phyloP scores from a whole-genome alignment of 2,113 vertebrate species.

The Microcebus ravelobensis region DNA sequence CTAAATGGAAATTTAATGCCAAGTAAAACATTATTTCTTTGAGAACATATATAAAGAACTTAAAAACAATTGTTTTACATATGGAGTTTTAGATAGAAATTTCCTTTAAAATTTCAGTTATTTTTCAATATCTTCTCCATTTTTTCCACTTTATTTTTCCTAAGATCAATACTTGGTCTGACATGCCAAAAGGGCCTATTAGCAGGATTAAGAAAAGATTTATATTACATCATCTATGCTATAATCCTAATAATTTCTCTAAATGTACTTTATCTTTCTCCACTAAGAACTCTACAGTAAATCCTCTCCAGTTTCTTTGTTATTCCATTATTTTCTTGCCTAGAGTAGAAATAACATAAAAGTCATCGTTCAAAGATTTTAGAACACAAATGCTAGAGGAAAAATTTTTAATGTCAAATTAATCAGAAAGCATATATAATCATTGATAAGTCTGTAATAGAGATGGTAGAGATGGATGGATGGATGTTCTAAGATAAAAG shows the following conservation, averaged over 20 bases:
- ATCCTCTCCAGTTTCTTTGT: neutral
- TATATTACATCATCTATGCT: neutral
- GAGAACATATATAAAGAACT: neutral
- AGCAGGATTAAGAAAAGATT: neutral
- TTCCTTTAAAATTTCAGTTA: neutral
- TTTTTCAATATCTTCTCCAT: neutral
- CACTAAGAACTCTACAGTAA: neutral
- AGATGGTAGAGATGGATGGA: neutral
- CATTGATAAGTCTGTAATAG: neutral
- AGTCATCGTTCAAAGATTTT: neutral
- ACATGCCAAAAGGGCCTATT: neutral
- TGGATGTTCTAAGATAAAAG: neutral
- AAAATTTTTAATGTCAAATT: neutral
- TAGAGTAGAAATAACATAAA: neutral
- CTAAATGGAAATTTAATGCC: neutral
- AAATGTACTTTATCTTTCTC: neutral
- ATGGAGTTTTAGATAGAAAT: neutral
- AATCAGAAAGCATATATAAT: neutral
- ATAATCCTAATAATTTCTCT: neutral
- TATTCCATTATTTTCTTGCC: neutral
- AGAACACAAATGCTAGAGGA: neutral
- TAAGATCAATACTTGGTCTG: neutral
- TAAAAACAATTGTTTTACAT: neutral
- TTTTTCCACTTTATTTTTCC: neutral
- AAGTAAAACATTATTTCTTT: neutral